Percentiles rank a stretch among this genome's conserved stretches.
phyloP scores from a whole-genome alignment of 92 coral and sea anemone species.

The Epizoanthus ramosus region DNA sequence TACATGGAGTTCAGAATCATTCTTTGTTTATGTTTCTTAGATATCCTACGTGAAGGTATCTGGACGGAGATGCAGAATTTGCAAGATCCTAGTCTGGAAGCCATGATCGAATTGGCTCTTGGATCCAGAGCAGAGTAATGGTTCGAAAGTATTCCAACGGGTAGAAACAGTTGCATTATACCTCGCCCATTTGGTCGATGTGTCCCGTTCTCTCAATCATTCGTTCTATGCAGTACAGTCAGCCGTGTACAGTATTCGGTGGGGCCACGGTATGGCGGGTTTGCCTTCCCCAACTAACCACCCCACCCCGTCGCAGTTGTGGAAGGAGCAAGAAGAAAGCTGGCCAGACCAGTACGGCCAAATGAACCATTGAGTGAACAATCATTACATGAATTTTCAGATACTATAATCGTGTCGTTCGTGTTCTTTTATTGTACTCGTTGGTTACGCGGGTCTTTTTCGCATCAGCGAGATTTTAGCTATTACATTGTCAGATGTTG shows the following conservation, averaged over 20 bases:
- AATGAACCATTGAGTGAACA: background rate
- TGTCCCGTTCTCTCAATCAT: background rate
- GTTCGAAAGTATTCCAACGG: constrained; percentile 41
- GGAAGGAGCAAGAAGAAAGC: no score
- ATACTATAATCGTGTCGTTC: background rate
- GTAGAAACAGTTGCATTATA: constrained; percentile 43
- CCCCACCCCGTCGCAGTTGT: no score
- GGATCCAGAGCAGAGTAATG: constrained; percentile 38
- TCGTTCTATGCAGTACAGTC: background rate
- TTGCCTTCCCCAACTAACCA: no score
- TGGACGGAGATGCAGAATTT: constrained; percentile 33
- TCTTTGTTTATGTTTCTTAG: constrained; percentile 3
- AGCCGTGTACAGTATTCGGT: background rate
- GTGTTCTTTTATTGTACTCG: background rate
- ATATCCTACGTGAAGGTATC: constrained; percentile 36
- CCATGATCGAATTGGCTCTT: constrained; percentile 38
- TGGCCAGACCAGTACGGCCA: background rate
- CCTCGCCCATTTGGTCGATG: constrained; percentile 26
- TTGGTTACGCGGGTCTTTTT: no score
- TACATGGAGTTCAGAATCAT: no score
- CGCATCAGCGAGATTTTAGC: no score
- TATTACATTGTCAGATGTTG: background rate
- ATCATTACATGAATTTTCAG: background rate
- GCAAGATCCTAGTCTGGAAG: constrained; percentile 28
- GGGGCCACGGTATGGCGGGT: no score